Percentiles rank a stretch among this genome's conserved stretches.
Conservation (phyloP, 2,888 invertebrate genomes). For the Acanthosepion lycidas region DNA sequence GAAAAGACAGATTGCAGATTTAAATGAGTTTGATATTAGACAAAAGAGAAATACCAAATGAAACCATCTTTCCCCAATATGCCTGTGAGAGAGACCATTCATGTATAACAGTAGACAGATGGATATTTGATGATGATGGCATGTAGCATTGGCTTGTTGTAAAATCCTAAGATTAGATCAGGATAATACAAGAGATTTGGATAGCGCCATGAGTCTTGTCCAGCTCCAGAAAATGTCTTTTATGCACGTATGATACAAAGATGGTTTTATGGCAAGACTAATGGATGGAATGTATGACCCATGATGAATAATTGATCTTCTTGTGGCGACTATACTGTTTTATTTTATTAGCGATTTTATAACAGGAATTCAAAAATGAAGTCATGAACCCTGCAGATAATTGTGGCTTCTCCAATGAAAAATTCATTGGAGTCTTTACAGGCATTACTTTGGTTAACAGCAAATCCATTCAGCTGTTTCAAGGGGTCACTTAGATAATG, state of each 20-base stretch:
- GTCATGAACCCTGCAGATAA: background rate
- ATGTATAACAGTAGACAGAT: conserved; percentile 8
- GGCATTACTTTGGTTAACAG: background rate
- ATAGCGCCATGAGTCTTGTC: background rate
- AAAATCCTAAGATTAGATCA: background rate
- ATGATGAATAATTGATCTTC: background rate
- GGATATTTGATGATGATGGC: background rate
- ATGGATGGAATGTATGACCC: background rate
- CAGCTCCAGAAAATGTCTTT: background rate
- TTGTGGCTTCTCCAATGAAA: background rate
- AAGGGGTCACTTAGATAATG: background rate
- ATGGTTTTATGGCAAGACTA: background rate
- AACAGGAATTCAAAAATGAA: background rate
- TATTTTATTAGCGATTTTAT: background rate
- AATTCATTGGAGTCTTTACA: background rate
- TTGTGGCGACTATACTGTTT: background rate
- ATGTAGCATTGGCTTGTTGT: background rate
- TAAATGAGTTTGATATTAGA: background rate
- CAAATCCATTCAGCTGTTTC: background rate
- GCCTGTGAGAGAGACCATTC: background rate
- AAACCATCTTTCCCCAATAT: background rate
- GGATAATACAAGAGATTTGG: conserved; percentile 21
- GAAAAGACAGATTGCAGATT: conserved; percentile 13
- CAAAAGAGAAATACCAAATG: background rate
- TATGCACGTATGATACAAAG: background rate